Percentiles rank a stretch among this genome's conserved stretches.
Evolutionary conservation across 2,797 vertebrate species (phyloP).

Genomic region (Merluccius polli): DNA sequence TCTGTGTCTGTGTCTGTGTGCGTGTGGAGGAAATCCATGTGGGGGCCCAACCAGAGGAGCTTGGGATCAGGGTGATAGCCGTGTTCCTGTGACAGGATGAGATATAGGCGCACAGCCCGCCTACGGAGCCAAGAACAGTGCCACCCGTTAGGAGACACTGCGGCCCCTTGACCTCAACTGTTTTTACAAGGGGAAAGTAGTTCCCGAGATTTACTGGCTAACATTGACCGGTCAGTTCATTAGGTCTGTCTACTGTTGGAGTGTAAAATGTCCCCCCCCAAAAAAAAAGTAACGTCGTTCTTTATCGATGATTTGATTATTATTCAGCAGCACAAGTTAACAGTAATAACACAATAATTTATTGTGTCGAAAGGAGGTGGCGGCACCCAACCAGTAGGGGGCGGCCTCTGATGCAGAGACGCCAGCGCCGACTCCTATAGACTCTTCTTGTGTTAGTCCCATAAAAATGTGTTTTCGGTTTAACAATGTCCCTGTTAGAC

Average conservation of each 20-base stretch:
- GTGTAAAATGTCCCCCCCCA: neutral
- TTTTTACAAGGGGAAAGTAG: conserved; percentile 24
- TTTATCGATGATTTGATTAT: neutral
- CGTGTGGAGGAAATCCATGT: neutral
- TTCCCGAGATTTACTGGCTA: conserved; percentile 23
- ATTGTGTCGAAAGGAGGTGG: neutral
- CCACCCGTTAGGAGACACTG: conserved; percentile 43
- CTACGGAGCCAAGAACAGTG: conserved; percentile 37
- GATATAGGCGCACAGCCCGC: conserved; percentile 29
- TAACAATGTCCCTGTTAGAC: conserved; percentile 35
- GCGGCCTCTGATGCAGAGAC: conserved; percentile 6
- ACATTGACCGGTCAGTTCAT: neutral
- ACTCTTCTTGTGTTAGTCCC: conserved; percentile 10
- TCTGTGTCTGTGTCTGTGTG: neutral
- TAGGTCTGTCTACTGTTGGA: neutral
- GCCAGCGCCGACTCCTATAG: conserved; percentile 8
- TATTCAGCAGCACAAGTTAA: neutral
- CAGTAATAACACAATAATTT: neutral
- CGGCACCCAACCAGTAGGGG: conserved; percentile 9
- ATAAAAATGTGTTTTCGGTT: conserved; percentile 29
- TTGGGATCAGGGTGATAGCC: neutral
- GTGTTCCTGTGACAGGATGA: conserved; percentile 1
- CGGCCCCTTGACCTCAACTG: conserved; percentile 25
- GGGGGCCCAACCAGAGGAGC: neutral
- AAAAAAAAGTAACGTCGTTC: neutral